phyloP scores from a whole-genome alignment of 1,140 invertebrate species.

The Euwallacea fornicatus region DNA sequence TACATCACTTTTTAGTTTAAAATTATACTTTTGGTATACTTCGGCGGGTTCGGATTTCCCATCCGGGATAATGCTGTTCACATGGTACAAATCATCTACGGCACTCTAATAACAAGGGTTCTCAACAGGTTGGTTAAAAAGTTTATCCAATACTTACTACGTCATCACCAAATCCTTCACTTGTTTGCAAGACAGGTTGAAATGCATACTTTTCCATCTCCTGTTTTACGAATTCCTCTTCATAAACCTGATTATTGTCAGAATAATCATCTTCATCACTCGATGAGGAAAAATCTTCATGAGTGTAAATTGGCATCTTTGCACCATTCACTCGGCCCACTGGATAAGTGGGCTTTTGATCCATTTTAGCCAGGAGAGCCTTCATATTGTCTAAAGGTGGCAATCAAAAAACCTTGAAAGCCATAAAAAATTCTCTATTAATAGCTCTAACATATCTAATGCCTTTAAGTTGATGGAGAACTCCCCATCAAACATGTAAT shows the following conservation, averaged over 20 bases:
- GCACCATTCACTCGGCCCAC: slow-evolving; percentile 32
- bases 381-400: slow-evolving; percentile 8
- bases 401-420: too few relatives aligned
- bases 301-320: not conserved
- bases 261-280: slow-evolving; percentile 21
- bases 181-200: not conserved
- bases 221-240: slow-evolving; percentile 38
- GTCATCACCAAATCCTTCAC: slow-evolving; percentile 12
- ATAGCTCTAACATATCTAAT: too few relatives aligned
- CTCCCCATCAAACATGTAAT: too few relatives aligned
- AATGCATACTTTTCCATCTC: slow-evolving; percentile 36
- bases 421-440: too few relatives aligned
- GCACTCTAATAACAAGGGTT: slow-evolving; percentile 16
- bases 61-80: slow-evolving; percentile 21
- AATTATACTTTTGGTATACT: slow-evolving; percentile 41
- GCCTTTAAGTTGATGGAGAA: too few relatives aligned
- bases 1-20: slow-evolving; percentile 34
- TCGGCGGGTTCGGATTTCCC: slow-evolving; percentile 20
- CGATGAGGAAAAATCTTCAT: slow-evolving; percentile 16
- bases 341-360: slow-evolving; percentile 28
- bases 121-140: not conserved
- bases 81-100: slow-evolving; percentile 24
- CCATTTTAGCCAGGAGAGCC: slow-evolving; percentile 20
- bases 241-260: slow-evolving; percentile 23
- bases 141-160: slow-evolving; percentile 10